Base-by-base conservation (phyloP, 2,797 vertebrate species). In the Acestrorhynchus altus region DNA sequence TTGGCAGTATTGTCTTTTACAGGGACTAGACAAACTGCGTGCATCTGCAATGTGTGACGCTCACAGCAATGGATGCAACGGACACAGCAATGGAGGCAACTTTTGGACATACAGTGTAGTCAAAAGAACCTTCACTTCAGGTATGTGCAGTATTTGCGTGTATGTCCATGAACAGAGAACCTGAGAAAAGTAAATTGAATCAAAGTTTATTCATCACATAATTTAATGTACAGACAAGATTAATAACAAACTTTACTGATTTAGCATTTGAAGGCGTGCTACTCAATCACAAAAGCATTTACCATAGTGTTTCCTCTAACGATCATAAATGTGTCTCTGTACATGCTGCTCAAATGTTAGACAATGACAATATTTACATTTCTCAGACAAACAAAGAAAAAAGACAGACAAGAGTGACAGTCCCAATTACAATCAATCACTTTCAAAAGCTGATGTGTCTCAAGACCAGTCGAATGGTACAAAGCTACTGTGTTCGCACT, bases 241-340 rank as follows among this genome's bases (percentile, higher is more conserved):
- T 92, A 89, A 92, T 91, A 85, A 92, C 86, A 89, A 84, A 92
- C 78, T 90, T 93, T 88, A 92, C 93, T 89, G 86, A 87, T 88
- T 87, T 85, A 88, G 90, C 90, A 89, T 85, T 90, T 85, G 88
- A 86, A 89, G 77, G 87, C 90, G 90, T 90, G 88, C 90, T 92
- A 91, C 89, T 89, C 83, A 84, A 82, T 87, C 83, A 87, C 86
- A 89, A 83, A 81, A 86, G 73, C 54, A 79, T 76, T 75, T 46
- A 65, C 20, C 35, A 80, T 71, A 66, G 70, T 86, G 86, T 82
- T 83, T 86, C 81, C 78, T 88, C 88, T 89, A 90, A 86, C 86
- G 42, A 86, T 84, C 76, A 85, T 89, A 88, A 85, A 88, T 81
- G 80, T 72, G 80, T 74, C 78, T 88, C 72, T 84, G 78, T 83